Evolutionary conservation across 2,113 vertebrate genomes (phyloP).

Genomic region (Semicossyphus pulcher): DNA sequence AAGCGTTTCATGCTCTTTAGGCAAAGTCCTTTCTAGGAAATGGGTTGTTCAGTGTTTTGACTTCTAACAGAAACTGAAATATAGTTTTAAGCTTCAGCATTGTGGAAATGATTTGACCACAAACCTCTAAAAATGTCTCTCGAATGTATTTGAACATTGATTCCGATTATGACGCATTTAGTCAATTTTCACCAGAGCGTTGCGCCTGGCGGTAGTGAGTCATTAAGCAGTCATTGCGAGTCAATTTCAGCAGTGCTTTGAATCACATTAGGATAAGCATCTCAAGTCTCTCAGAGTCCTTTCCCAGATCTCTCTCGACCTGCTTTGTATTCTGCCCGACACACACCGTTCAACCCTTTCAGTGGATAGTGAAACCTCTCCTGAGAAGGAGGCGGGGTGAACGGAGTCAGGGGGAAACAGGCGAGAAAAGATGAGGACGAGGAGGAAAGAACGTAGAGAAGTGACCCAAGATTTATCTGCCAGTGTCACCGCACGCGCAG

Average conservation of each 20-base stretch:
- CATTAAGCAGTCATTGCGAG: slow-evolving; percentile 54
- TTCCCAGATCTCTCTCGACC: slow-evolving; percentile 29
- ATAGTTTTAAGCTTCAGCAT: background rate
- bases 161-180: slow-evolving; percentile 45
- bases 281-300: slow-evolving; percentile 45
- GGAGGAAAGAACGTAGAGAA: slow-evolving; percentile 27
- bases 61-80: background rate
- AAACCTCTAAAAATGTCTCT: slow-evolving; percentile 2
- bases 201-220: slow-evolving; percentile 46
- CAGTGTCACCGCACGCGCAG: slow-evolving; percentile 6
- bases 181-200: slow-evolving; percentile 38
- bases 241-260: slow-evolving; percentile 69
- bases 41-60: background rate
- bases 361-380: slow-evolving; percentile 53
- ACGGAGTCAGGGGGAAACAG: slow-evolving; percentile 17
- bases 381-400: slow-evolving; percentile 16
- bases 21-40: background rate
- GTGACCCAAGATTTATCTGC: slow-evolving; percentile 61
- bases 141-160: slow-evolving; percentile 12
- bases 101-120: slow-evolving; percentile 8
- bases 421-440: slow-evolving; percentile 17
- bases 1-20: background rate
- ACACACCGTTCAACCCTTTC: slow-evolving; percentile 30
- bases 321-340: slow-evolving; percentile 61
- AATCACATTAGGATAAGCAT: slow-evolving; percentile 76